Evolutionary conservation across 23 tunicate genomes (phyloP), one percentile per base, ranked within the genome.

Genomic region (Trididemnum miniatum): DNA sequence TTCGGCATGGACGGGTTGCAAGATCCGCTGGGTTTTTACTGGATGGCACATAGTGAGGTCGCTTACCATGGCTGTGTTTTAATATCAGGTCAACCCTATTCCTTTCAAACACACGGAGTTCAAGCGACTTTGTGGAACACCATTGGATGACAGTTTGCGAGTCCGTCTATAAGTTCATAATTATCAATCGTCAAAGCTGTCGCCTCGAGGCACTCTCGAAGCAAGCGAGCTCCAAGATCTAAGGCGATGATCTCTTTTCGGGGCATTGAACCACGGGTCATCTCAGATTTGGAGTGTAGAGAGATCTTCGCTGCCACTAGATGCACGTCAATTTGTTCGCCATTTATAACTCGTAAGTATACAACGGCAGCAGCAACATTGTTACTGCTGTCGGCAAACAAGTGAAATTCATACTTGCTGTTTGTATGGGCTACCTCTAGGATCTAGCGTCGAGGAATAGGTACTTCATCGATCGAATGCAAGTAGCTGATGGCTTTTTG

Each of bases 311-410:
- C 67, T 62, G 67, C 67, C 23, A 62, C 4, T 5, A 62, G 67
- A n/a, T 5, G 28, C 26, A 62, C 67, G 26, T 62, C 25, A 26
- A 4, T 20, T 24, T 62, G 67, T 62, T 62, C 67, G 15, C 67
- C 67, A 4, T 22, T 24, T 22, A 22, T 20, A n/a, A 62, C 67
- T 62, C 67, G 23, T 4, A 62, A 24, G 67, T 62, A 62, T 20
- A 62, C 67, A 12, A n/a, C 26, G 29, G 67, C 67, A 62, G 67
- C 67, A 12, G 67, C 67, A 22, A 62, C 67, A 22, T 62, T 26
- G 15, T 62, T 62, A 24, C 67, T 62, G 67, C 67, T 62, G 28
- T 62, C 67, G 26, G 67, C 67, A 62, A 62, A 62, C 67, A 62
- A 12, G 29, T 62, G 67, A 5, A 62, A 24, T 62, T 62, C 67